These are phyloP conservation scores for Tipula confusa DNA, from an alignment of 2,888 invertebrate species.

Conservation along the genomic window DNA sequence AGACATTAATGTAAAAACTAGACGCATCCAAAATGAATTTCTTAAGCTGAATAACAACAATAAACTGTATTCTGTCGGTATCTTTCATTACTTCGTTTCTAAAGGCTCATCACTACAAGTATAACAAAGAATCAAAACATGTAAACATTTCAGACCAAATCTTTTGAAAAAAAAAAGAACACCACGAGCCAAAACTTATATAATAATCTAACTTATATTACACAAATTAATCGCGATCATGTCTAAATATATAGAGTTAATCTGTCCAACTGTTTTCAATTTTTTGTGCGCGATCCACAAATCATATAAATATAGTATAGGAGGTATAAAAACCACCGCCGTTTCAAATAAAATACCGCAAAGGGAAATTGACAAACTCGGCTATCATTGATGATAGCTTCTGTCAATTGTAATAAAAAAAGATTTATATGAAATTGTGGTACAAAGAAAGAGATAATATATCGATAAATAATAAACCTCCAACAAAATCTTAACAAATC, in stretches of 20 bases:
- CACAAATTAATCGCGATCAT: too few species aligned
- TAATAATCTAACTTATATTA: too few species aligned
- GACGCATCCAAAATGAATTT: too few species aligned
- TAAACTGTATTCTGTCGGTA: too few species aligned
- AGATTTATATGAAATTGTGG: not conserved
- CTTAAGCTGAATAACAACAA: too few species aligned
- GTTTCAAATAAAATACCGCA: not conserved
- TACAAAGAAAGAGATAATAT: not conserved
- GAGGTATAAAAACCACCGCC: not conserved
- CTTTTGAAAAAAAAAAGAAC: too few species aligned
- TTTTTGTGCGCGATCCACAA: not conserved
- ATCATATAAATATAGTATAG: not conserved
- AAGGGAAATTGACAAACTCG: not conserved
- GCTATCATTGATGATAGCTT: not conserved
- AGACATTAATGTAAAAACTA: too few species aligned
- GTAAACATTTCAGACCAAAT: too few species aligned
- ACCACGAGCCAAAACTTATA: too few species aligned
- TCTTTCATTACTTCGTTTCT: too few species aligned
- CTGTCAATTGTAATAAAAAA: conserved; percentile 5
- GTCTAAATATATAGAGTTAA: not conserved
- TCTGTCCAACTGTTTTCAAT: not conserved
- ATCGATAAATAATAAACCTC: not conserved
- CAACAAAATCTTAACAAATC: conserved; percentile 4
- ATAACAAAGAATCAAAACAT: too few species aligned
- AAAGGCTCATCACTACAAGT: too few species aligned